Conservation (phyloP, 2,113 vertebrate species). For the Tetraodon nigroviridis region DNA sequence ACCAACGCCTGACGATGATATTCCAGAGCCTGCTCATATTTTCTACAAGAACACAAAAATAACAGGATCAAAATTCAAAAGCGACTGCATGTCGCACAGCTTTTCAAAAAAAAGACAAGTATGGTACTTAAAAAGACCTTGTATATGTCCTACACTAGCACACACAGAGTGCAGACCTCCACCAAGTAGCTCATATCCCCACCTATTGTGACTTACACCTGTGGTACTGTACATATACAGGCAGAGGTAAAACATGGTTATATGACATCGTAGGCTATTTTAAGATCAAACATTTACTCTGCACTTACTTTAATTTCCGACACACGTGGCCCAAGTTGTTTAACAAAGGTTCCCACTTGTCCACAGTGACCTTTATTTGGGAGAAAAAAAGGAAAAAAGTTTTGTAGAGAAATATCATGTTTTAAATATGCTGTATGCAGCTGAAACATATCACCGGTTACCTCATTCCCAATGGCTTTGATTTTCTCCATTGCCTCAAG, state of each 20-base stretch:
- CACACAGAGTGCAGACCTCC: too few relatives aligned
- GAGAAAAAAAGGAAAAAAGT: neutral
- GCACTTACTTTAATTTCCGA: slow-evolving; percentile 94
- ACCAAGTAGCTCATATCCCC: too few relatives aligned
- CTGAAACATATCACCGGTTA: slow-evolving; percentile 46
- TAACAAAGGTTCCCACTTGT: slow-evolving; percentile 97
- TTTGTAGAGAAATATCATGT: neutral
- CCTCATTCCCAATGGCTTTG: slow-evolving; percentile 97
- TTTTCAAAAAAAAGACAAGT: too few relatives aligned
- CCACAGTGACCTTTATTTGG: slow-evolving; percentile 86
- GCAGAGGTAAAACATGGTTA: too few relatives aligned
- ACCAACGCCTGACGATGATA: slow-evolving; percentile 96
- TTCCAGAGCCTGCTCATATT: slow-evolving; percentile 92
- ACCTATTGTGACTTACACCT: too few relatives aligned
- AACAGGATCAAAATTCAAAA: neutral
- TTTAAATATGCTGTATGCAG: neutral
- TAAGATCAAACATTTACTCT: too few relatives aligned
- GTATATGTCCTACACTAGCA: too few relatives aligned
- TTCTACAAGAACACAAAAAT: slow-evolving; percentile 67
- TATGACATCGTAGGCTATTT: too few relatives aligned
- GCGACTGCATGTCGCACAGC: neutral
- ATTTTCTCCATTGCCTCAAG: slow-evolving; percentile 98
- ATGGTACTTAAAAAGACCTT: too few relatives aligned
- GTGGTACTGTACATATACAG: too few relatives aligned
- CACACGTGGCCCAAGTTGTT: slow-evolving; percentile 98